Base-by-base conservation (phyloP, 2,797 vertebrate species). In the Hylomyscus alleni region DNA sequence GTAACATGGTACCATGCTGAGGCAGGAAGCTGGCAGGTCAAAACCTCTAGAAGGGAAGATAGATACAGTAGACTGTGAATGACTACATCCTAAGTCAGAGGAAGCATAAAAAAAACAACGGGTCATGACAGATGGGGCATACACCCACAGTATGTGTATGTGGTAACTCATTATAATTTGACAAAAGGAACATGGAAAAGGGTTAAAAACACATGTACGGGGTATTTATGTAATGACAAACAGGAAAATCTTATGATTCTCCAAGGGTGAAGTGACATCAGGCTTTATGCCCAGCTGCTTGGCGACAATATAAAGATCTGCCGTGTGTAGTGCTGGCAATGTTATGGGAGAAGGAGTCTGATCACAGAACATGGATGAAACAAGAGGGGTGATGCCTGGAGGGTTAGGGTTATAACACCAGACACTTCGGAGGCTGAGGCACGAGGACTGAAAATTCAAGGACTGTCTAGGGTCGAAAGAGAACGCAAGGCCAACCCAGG, bases 141-240 rank as follows among this genome's bases (percentile, higher is more conserved):
- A 34, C 37, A 34, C 56, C 4, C 4, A 92, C 2, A 34, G 76
- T 37, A 47, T 37, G 6, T 44, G 44, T 44, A n/a, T 84, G 47
- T 3, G 62, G 72, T 78, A 60, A 94, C 67, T 73, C 62, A 29
- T 12, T 88, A 12, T 90, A 93, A 75, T 65, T 94, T 60, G 47
- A 72, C 34, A 81, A 93, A 58, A 82, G 52, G 73, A 91, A 50
- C 1, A 31, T 67, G 22, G 19, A 81, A 24, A 73, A 5, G 47
- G 34, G 14, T 19, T 19, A 75, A 75, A 83, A 34, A 3, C 44
- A 34, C 56, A 67, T 44, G 50, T 87, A 52, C 17, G 2, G 22
- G 22, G 1, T 52, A n/a, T 14, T 69, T 1, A 15, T 34, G 88
- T 62, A 91, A 72, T n/a, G 76, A 24, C 37, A 4, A n/a, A 69